Base-by-base conservation (phyloP, 2,888 invertebrate genomes). In the Terebella lapidaria region DNA sequence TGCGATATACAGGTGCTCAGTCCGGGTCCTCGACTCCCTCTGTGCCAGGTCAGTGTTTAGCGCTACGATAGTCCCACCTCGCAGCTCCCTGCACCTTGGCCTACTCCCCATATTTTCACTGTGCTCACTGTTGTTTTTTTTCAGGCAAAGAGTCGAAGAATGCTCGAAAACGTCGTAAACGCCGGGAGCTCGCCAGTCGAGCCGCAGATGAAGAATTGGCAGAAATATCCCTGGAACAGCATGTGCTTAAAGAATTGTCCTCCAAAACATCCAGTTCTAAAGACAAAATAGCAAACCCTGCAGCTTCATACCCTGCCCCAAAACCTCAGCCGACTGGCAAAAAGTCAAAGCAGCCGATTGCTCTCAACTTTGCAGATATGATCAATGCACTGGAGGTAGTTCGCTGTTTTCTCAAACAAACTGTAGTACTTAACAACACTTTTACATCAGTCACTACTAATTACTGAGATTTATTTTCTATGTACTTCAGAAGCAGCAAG, bases 131-230 rank as follows among this genome's bases (percentile, higher is more conserved):
- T n/a, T 15, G n/a, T 35, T 35, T 35, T n/a, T 15, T 35, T 51
- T 20, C 27, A 58, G 58, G 58, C 45, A 58, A 28, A 28, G 60
- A 60, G 22, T n/a, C 22, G 15, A 60, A 60, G 47, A 53, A 20
- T 28, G 59, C 53, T 0, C 61, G 77, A n/a, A 77, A 76, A 58
- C 63, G 77, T 29, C 66, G 73, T 49, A 76, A 76, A 61, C 67
- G 78, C 15, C 69, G 73, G n/a, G 76, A 77, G 61, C 63, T 70
- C 54, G 76, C 77, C 3, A 74, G 77, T 64, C 70, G 73, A 46
- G 78, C 77, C 0, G 79, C 78, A 0, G 77, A 77, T 52, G 75
- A 72, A 18, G 79, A 79, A 62, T 68, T 78, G 66, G 76, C 77
- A 0, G 79, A 79, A 65, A 79, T 79, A n/a, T 70, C 71, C 25